Conservation (phyloP, 1,140 invertebrate species). For the Rhyacophila brunnea region DNA sequence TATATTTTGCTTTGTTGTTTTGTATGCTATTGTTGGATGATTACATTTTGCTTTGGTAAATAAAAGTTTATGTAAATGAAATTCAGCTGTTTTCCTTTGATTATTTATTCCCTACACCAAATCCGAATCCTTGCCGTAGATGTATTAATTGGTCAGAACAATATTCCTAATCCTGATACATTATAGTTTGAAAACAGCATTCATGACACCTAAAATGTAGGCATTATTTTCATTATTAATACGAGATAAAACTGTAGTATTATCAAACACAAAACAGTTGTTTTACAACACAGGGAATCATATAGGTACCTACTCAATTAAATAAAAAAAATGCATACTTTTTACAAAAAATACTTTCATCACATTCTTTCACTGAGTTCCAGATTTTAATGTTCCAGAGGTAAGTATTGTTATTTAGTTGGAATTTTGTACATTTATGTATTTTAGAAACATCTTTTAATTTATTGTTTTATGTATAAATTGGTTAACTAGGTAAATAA, state of each 20-base stretch:
- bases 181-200: too few relatives aligned
- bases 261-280: too few relatives aligned
- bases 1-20: not conserved
- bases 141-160: not conserved
- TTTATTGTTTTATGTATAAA: too few relatives aligned
- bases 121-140: not conserved
- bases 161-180: not conserved
- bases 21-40: not conserved
- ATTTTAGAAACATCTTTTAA: too few relatives aligned
- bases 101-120: slow-evolving; percentile 1
- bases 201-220: too few relatives aligned
- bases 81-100: not conserved
- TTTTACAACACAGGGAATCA: too few relatives aligned
- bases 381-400: slow-evolving; percentile 3
- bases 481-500: too few relatives aligned
- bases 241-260: too few relatives aligned
- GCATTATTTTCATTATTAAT: too few relatives aligned
- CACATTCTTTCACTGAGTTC: not conserved
- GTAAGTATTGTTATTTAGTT: not conserved
- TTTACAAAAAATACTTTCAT: not conserved
- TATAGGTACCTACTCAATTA: too few relatives aligned
- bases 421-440: not conserved
- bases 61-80: not conserved
- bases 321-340: not conserved
- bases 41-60: slow-evolving; percentile 2